Evolutionary conservation across 2,113 vertebrate genomes (phyloP).

Genomic region (Lipophrys pholis): DNA sequence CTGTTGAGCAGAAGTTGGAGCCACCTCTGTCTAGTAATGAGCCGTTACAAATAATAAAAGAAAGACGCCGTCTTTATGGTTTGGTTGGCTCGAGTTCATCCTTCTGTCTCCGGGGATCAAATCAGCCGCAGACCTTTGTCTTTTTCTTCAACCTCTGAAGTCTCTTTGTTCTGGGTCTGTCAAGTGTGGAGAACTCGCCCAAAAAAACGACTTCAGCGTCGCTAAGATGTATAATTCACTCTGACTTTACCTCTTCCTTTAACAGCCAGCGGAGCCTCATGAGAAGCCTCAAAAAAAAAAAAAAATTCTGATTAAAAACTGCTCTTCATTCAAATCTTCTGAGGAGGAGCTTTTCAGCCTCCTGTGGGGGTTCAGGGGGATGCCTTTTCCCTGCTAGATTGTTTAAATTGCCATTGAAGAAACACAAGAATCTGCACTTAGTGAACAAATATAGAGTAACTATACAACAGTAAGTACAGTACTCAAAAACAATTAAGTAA

Average conservation of each 20-base stretch:
- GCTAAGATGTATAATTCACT: slow-evolving; percentile 24
- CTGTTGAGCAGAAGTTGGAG: not conserved
- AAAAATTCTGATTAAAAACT: too few species aligned
- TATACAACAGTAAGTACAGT: too few species aligned
- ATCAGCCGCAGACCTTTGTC: slow-evolving; percentile 27
- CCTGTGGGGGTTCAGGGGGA: too few species aligned
- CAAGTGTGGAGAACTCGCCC: slow-evolving; percentile 11
- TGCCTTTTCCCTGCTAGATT: too few species aligned
- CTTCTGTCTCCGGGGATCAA: slow-evolving; percentile 40
- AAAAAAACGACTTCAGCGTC: slow-evolving; percentile 7
- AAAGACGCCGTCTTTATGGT: not conserved
- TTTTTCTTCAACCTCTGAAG: slow-evolving; percentile 14
- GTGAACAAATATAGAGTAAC: too few species aligned
- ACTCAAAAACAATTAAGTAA: too few species aligned
- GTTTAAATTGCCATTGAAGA: too few species aligned
- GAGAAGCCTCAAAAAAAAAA: too few species aligned
- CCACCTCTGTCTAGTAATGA: not conserved
- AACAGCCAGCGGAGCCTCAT: not conserved
- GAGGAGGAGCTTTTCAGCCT: too few species aligned
- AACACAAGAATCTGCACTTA: too few species aligned
- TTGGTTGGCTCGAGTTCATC: not conserved
- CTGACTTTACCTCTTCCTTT: slow-evolving; percentile 7
- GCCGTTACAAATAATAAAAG: not conserved
- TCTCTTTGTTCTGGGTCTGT: slow-evolving; percentile 26
- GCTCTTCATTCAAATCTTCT: too few species aligned